Conservation (phyloP, 2,113 vertebrate species). For the Gallinago media region DNA sequence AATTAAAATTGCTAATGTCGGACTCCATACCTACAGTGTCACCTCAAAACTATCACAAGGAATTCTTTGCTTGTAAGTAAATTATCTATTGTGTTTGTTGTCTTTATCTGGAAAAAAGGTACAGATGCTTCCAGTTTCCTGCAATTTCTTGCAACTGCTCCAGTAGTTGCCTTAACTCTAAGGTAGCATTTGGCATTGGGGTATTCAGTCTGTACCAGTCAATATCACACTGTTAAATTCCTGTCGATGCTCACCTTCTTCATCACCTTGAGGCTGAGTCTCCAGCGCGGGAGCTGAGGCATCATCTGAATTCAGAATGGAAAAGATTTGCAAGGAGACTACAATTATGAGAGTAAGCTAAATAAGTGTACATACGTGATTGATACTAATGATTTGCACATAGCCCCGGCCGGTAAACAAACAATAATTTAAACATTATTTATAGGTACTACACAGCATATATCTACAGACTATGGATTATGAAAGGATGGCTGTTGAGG, state of each 20-base stretch:
- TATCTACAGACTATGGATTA: rapidly evolving
- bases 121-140: neutral
- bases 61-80: neutral
- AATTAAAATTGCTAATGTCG: neutral
- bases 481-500: neutral
- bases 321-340: slow-evolving; percentile 99
- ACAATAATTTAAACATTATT: neutral
- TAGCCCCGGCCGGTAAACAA: slow-evolving; percentile 78
- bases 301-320: slow-evolving; percentile 99
- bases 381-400: slow-evolving; percentile 79
- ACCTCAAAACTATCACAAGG: neutral
- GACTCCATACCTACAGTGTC: neutral
- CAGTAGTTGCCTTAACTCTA: neutral
- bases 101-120: neutral
- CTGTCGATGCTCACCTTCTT: slow-evolving; percentile 87
- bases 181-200: neutral
- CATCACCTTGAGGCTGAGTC: slow-evolving; percentile 87
- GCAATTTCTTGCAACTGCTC: neutral
- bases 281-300: slow-evolving; percentile 85
- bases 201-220: neutral
- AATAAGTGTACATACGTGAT: slow-evolving; percentile 76
- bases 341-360: slow-evolving; percentile 93
- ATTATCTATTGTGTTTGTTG: neutral
- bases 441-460: neutral
- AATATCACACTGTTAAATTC: neutral